Evolutionary conservation across 2,888 invertebrate species (phyloP), one percentile per base, ranked within the genome.

Genomic region (Philereme transversata): DNA sequence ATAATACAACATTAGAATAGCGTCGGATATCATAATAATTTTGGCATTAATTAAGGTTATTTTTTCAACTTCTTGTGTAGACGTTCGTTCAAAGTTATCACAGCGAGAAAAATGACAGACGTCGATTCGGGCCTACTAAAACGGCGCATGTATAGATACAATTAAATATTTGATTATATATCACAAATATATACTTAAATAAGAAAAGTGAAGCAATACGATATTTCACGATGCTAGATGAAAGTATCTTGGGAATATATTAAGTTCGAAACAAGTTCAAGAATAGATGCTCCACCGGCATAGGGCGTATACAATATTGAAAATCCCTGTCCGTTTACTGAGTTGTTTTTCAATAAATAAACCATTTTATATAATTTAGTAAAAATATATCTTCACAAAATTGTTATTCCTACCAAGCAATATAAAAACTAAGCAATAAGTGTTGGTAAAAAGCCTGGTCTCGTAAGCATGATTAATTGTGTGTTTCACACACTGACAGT

Each of bases 231-330:
- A 75, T 76, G 72, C 72, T 74, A 74, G 70, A 70, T 52, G 70
- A 77, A 80, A 79, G 77, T 79, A 77, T 74, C 68, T 62, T 57
- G 73, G 67, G 74, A 77, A 79, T 75, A 77, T 76, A 79, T 77
- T 76, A 77, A 79, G 75, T 81, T 80, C 66, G 69, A 67, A 74
- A 76, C 60, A 60, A 64, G 48, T 60, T 60, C 57, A 68, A 68
- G 64, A 67, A 68, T 68, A 53, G 53, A 58, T 57, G 44, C 44
- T 62, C 59, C 61, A 41, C 22, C 43, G 5, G 51, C 38, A 44
- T 40, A 60, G 36, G 44, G 44, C 33, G 44, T 44, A 51, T 62
- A n/a, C 44, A 34, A 58, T 81, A 79, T 81, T 70, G 53, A 64
- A 60, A 48, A 38, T 51, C 54, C 44, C 22, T 48, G 43, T 55